Conservation (phyloP, 2,113 vertebrate species). For the Nothoprocta pentlandii region DNA sequence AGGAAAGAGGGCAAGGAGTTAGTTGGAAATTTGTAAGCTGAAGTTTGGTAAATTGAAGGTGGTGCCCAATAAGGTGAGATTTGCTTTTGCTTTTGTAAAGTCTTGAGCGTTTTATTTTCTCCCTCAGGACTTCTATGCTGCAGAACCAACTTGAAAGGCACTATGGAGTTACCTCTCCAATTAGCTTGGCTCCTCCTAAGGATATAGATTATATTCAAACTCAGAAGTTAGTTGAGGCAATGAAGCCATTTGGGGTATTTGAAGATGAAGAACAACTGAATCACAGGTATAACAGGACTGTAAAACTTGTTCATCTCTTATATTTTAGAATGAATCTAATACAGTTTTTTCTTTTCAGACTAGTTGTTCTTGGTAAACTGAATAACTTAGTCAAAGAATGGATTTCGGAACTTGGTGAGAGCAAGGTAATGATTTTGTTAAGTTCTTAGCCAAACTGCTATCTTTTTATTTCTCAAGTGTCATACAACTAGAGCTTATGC, state of each 20-base stretch:
- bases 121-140: conserved; percentile 80
- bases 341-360: conserved; percentile 77
- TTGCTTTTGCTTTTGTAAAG: neutral
- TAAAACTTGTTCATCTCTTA: neutral
- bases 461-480: neutral
- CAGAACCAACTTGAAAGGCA: conserved; percentile 86
- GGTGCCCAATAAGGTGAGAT: neutral
- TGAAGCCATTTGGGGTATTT: conserved; percentile 96
- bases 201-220: conserved; percentile 91
- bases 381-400: conserved; percentile 95
- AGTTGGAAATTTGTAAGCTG: neutral
- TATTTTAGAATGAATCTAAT: neutral
- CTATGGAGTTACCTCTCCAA: conserved; percentile 94
- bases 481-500: neutral
- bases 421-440: conserved; percentile 84
- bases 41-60: neutral
- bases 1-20: neutral
- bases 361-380: conserved; percentile 92
- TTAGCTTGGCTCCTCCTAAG: conserved; percentile 90
- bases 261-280: conserved; percentile 93
- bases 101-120: conserved; percentile 9
- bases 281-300: conserved; percentile 83
- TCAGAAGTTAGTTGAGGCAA: conserved; percentile 90
- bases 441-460: neutral
- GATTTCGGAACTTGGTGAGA: conserved; percentile 93